These are phyloP conservation scores for Garra rufa DNA, from an alignment of 2,113 vertebrate genomes.

Conservation along the genomic window DNA sequence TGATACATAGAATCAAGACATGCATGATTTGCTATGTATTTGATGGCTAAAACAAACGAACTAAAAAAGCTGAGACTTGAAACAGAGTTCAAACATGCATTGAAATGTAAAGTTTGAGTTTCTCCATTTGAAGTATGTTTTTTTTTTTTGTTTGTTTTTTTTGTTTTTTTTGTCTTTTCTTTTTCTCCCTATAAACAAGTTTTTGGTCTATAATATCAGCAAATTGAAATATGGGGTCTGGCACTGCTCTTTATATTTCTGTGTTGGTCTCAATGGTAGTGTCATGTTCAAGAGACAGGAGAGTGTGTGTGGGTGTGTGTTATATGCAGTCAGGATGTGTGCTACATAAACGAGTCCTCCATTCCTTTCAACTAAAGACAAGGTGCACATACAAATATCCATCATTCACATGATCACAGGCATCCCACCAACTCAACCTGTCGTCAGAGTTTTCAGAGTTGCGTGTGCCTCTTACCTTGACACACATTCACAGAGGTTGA, in stretches of 20 bases:
- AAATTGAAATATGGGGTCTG: conserved; percentile 4
- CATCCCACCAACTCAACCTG: conserved; percentile 45
- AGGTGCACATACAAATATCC: conserved; percentile 65
- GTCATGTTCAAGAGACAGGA: conserved; percentile 19
- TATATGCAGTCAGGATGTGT: conserved; percentile 39
- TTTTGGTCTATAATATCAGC: not conserved
- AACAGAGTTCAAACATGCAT: not conserved
- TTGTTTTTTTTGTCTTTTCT: not conserved
- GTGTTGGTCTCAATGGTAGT: conserved; percentile 22
- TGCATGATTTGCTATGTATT: not conserved
- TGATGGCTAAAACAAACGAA: not conserved
- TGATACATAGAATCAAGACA: not conserved
- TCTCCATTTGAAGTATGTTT: not conserved
- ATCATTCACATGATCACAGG: conserved; percentile 62
- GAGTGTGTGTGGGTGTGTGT: conserved; percentile 47
- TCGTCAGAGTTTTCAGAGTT: conserved; percentile 22
- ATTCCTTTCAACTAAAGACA: conserved; percentile 65
- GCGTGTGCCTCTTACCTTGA: conserved; percentile 25
- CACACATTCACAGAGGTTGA: conserved; percentile 33
- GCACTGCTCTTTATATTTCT: conserved; percentile 21
- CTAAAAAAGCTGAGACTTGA: not conserved
- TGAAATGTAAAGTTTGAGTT: not conserved
- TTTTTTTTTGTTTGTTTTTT: not conserved
- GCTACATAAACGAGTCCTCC: conserved; percentile 59
- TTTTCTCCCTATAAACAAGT: not conserved